Base-by-base conservation (phyloP, 2,888 invertebrate species). In the Lingula anatina region DNA sequence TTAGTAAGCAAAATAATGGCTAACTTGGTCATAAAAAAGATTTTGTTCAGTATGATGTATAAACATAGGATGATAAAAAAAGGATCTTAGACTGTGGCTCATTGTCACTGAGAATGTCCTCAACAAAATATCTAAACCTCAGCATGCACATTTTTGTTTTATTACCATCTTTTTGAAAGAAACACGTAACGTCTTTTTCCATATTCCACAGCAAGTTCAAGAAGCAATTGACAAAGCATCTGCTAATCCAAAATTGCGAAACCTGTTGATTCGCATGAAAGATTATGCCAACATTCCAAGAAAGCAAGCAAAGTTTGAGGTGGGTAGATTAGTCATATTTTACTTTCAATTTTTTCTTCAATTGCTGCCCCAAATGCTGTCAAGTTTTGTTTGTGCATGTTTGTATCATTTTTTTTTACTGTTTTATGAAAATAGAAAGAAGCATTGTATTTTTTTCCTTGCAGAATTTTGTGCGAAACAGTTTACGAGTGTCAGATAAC, bases 201-300 rank as follows among this genome's bases (percentile, higher is more conserved):
- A 12, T 15, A 9, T 35, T 23, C 56, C 60, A 28, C 56, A 72
- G 72, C 66, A 71, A 66, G 82, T 90, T 15, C 83, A 85, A 51
- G 80, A 81, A 23, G 84, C 87, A 4, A 73, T 87, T 20, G 82
- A 83, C 27, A 83, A 81, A 55, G 81, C 83, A 38, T 78, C 78
- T 62, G 76, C 85, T 24, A 81, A 83, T 3, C 79, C 80, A 0
- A 79, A 82, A 39, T 80, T 86, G 18, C 80, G 81, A 44, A 80
- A 79, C 48, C 79, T 89, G 35, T 82, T 92, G 36, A 82, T 86
- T 57, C 81, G 80, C 3, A 81, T 92, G 44, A 83, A 86, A 46
- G 83, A 82, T 46, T 83, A 84, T 67, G 85, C 86, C 37, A 93
- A 93, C 70, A 86, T 92, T 60, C 93, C 93, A 3, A 81, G 90